Evolutionary conservation across 1,140 invertebrate genomes (phyloP), one percentile per base, ranked within the genome.

Genomic region (Brachionus angularis): DNA sequence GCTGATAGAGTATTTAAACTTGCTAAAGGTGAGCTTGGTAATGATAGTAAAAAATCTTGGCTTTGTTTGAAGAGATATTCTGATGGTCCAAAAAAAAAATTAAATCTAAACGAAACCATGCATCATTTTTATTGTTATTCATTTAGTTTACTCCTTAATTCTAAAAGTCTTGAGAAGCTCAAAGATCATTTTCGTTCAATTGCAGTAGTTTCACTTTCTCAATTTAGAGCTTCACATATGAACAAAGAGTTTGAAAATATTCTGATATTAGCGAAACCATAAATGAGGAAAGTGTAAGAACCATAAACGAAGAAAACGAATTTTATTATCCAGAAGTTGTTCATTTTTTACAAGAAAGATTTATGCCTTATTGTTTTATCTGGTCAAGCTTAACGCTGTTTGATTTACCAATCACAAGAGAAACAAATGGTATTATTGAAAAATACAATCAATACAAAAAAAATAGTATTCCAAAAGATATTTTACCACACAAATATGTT

Each of bases 391-490:
- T 55, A 18, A 55, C 52, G n/a, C 34, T 55, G 21, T 18, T 55
- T 34, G 21, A 55, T 31, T 55, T 55, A 31, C 14, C 14, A 55
- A 34, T 55, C 33, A 55, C 52, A n/a, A 34, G 52, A 55, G 52
- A 55, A 31, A 55, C 52, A 7, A 55, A 55, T 55, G 52, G 52
- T 14, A n/a, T 55, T n/a, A 55, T 55, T 55, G 52, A 55, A 12
- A 55, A 55, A 55, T 55, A 55, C 29, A 55, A 55, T 55, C 52
- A 55, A 55, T 55, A 34, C 21, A 55, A 55, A 34, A 55, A 55
- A 31, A 55, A 55, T 55, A 55, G 52, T 55, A 3, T 18, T n/a
- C 52, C n/a, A 31, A 55, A 55, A 34, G 21, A 55, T 55, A 31
- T 55, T 55, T 55, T 55, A 34, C 29, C 52, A 33, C 52, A 55